phyloP scores from a whole-genome alignment of 2,113 vertebrate genomes.

The Scytalopus superciliaris region DNA sequence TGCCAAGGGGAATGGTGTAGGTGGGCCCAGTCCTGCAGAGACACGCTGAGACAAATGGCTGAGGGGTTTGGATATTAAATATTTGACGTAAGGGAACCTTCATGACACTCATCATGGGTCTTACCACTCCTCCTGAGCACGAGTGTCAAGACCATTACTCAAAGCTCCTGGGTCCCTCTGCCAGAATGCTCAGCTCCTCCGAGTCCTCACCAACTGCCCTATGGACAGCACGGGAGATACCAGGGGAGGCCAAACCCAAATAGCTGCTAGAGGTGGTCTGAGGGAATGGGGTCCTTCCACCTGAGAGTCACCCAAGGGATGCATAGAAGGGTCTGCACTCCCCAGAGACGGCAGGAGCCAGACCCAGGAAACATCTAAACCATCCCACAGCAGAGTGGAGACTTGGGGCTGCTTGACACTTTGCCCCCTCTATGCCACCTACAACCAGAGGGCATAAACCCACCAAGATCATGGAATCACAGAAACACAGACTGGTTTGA shows the following conservation, averaged over 20 bases:
- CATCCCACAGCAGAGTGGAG: background rate
- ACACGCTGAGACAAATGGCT: background rate
- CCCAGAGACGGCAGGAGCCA: background rate
- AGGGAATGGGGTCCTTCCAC: background rate
- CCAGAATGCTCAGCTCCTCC: background rate
- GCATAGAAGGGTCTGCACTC: background rate
- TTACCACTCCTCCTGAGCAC: background rate
- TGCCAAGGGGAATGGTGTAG: background rate
- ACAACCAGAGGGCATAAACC: background rate
- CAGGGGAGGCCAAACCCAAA: background rate
- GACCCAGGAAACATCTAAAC: background rate
- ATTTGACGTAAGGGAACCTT: background rate
- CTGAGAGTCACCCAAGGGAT: background rate
- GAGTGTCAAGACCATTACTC: background rate
- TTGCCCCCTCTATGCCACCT: background rate
- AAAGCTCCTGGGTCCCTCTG: background rate
- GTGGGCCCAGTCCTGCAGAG: background rate
- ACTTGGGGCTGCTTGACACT: background rate
- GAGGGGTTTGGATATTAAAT: background rate
- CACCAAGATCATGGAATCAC: background rate
- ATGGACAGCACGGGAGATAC: accelerated
- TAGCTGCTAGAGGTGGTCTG: background rate
- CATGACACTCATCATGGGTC: background rate
- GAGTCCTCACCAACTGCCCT: background rate
- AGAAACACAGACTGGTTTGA: background rate